Evolutionary conservation across 1,140 invertebrate species (phyloP), one percentile per base, ranked within the genome.

Genomic region (Hylyphantes graminicola): DNA sequence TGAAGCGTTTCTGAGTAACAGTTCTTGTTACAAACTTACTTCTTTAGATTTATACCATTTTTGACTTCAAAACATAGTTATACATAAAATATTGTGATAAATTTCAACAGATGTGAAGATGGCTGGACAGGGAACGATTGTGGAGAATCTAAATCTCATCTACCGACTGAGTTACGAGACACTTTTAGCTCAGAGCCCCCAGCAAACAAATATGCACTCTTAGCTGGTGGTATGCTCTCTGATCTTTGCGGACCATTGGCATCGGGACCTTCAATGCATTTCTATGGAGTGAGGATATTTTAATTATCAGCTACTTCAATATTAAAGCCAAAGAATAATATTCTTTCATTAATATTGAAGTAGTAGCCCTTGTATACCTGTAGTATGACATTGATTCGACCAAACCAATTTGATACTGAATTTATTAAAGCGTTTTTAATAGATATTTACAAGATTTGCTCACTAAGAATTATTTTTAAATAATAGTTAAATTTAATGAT

Each of bases 261-360:
- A 15, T 87, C 89, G 48, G 90, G 90, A 55, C 86, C 87, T 13
- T 89, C 89, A 48, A 76, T 91, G 10, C 90, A 91, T 87, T 90
- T 91, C 86, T 88, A 87, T 72, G 89, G 89, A 85, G 90, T 91
- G 87, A 82, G 87, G 87, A 74, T 0, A 35, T 35, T 35, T 1
- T 35, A 35, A 35, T 35, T 35, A 2, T n/a, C n/a, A n/a, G n/a
- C n/a, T n/a, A n/a, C n/a, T n/a, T n/a, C n/a, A n/a, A n/a, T n/a
- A n/a, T n/a, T n/a, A n/a, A n/a, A n/a, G n/a, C n/a, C n/a, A n/a
- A 35, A 35, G 35, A 35, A 35, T n/a, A n/a, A 35, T 35, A 35
- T 35, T 35, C 1, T 35, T 35, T 35, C 5, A 35, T 35, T 35
- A 5, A 1, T 35, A 35, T 35, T 35, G 5, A 35, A 35, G 35